Base-by-base conservation (phyloP, 2,113 vertebrate species). In the Aegotheles bennettii region DNA sequence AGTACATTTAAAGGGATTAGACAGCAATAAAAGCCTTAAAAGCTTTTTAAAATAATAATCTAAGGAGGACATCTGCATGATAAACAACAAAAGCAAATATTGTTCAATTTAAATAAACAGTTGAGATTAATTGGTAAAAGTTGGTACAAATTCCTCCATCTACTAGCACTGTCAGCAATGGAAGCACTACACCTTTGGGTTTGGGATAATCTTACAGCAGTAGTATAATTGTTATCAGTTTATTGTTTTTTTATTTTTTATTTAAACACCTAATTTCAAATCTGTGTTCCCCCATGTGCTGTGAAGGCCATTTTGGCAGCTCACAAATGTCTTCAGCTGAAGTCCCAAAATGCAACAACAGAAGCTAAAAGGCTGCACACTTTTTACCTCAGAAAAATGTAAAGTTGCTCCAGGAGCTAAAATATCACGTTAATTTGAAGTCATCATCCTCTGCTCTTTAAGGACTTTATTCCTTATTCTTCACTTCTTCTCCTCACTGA, bases 1-100 rank as follows among this genome's bases (percentile, higher is more conserved):
- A 94, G 94, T 93, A 96, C 64, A 64, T 96, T 97, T 93, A 95
- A 96, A 97, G 84, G 91, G 86, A 94, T 92, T 92, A 96, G 68
- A 79, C 15, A 2, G 65, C 87, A 87, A 73, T 48, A 82, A 97
- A 95, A 88, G 33, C 73, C 73, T 82, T 90, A 79, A 93, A 71
- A 95, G 76, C 88, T 84, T 26, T 51, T 26, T 14, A n/a, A 65
- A 82, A 42, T 84, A 92, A 90, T 90, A 79, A 29, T 4, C 56
- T 63, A 51, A 87, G 51, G 47, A 74, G 84, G 71, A 96, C 88
- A 95, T 97, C 94, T 96, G 93, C 59, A 50, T 64, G 59, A 84
- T 80, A 92, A 96, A 95, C 73, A 97, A 69, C 33, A 76, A 86
- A 92, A 91, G 88, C 92, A 97, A 97, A 96, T 89, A 96, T 70